phyloP scores from a whole-genome alignment of 2,113 vertebrate genomes.

The Echinops telfairi region DNA sequence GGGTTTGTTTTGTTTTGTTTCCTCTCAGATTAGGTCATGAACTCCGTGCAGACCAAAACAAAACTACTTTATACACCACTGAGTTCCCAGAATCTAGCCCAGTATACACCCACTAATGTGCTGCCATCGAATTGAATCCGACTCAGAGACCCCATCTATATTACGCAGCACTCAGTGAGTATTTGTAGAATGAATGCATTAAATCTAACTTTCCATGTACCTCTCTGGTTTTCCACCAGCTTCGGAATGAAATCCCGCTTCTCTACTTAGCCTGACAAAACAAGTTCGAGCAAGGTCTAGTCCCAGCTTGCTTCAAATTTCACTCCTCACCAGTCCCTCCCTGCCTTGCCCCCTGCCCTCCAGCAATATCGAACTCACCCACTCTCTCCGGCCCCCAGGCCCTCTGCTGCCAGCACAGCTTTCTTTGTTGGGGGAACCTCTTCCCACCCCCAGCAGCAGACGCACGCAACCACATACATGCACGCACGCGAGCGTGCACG shows the following conservation, averaged over 20 bases:
- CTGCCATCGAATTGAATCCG: too few species aligned
- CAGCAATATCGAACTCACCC: background rate
- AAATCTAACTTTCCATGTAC: conserved; percentile 20
- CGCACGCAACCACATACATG: background rate
- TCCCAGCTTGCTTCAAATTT: conserved; percentile 33
- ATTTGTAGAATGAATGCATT: conserved; percentile 16
- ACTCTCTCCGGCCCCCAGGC: background rate
- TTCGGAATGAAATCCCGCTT: conserved; percentile 14
- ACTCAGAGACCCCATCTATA: too few species aligned
- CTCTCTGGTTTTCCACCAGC: background rate
- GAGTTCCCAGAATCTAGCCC: conserved; percentile 11
- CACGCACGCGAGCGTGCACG: background rate
- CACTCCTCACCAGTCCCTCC: background rate
- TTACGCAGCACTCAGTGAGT: background rate
- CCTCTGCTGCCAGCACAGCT: background rate
- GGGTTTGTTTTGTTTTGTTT: too few species aligned
- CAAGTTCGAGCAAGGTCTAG: conserved; percentile 58
- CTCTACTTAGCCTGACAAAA: conserved; percentile 43
- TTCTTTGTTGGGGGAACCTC: background rate
- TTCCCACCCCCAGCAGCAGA: background rate
- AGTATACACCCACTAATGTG: too few species aligned
- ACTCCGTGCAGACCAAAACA: background rate
- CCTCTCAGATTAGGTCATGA: background rate
- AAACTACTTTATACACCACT: background rate
- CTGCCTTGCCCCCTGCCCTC: background rate